Conservation (phyloP, 2,113 vertebrate species). For the Stegostoma tigrinum region DNA sequence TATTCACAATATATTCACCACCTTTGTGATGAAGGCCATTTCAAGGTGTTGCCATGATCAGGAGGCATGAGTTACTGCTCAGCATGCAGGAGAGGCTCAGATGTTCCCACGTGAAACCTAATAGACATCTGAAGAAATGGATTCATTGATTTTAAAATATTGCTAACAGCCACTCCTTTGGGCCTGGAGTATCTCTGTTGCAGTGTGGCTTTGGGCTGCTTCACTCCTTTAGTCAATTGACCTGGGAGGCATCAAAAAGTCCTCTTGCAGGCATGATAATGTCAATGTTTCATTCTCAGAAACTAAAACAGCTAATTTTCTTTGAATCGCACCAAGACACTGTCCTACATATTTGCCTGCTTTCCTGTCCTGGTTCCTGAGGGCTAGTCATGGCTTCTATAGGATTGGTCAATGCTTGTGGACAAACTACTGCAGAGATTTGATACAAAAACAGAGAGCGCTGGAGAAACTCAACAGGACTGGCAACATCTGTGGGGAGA, state of each 20-base stretch:
- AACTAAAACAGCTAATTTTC: background rate
- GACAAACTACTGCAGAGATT: too few species aligned
- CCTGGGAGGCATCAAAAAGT: background rate
- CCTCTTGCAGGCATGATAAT: background rate
- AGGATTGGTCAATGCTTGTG: too few species aligned
- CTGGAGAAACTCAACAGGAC: too few species aligned
- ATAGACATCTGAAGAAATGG: background rate
- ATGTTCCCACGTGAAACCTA: background rate
- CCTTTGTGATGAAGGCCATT: conserved; percentile 76
- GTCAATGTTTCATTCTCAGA: background rate
- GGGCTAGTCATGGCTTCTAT: too few species aligned
- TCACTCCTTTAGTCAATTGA: background rate
- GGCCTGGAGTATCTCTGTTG: background rate
- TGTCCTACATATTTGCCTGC: background rate
- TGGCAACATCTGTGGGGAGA: too few species aligned
- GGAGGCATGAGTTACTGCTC: background rate
- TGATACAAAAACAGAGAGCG: too few species aligned
- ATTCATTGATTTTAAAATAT: background rate
- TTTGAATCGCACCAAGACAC: background rate
- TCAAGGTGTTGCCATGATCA: conserved; percentile 74
- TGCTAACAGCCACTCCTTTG: background rate
- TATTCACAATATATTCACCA: conserved; percentile 77
- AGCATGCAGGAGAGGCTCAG: background rate
- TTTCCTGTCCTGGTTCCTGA: too few species aligned
- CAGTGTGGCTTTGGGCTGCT: background rate